Evolutionary conservation across 2,888 invertebrate genomes (phyloP), one percentile per base, ranked within the genome.

Genomic region (Phaedon cochleariae): DNA sequence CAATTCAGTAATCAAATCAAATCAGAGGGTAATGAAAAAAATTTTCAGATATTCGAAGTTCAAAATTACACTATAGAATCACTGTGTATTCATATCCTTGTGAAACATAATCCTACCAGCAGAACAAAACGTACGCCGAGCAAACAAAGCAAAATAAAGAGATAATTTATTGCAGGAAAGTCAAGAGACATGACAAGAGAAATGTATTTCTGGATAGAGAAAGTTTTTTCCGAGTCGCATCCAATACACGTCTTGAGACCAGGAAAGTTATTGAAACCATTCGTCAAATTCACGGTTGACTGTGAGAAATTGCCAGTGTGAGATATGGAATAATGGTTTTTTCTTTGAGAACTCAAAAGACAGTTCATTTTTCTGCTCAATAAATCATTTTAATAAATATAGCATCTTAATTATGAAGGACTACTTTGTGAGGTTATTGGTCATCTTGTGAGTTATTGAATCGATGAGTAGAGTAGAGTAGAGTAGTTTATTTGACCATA

Each of bases 191-290:
- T 73, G 75, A 76, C 76, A 76, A 76, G 77, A 79, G 77, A 77
- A 78, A 79, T 78, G 77, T 78, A 77, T 79, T 76, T 76, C 69
- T 64, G 71, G 77, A 76, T 78, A 29, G 74, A 71, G 70, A 72
- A 71, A 69, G 75, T 76, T 77, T 76, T 77, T 79, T n/a, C 75
- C 69, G 69, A 55, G 70, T 54, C 62, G 71, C 72, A 77, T 77
- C 77, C 77, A 76, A 79, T 77, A 78, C 77, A 75, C 76, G 76
- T 75, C 76, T 72, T 63, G 71, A 74, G 74, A 46, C 74, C 74
- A 65, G 73, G 73, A 75, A 77, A 80, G 77, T 79, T 80, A 80
- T 79, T 78, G 80, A 79, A 78, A 79, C 79, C 78, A 79, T 80
- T 79, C 77, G 77, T 79, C 78, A 79, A 78, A 79, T 77, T 78